Base-by-base conservation (phyloP, 2,797 vertebrate species). In the Luscinia megarhynchos region DNA sequence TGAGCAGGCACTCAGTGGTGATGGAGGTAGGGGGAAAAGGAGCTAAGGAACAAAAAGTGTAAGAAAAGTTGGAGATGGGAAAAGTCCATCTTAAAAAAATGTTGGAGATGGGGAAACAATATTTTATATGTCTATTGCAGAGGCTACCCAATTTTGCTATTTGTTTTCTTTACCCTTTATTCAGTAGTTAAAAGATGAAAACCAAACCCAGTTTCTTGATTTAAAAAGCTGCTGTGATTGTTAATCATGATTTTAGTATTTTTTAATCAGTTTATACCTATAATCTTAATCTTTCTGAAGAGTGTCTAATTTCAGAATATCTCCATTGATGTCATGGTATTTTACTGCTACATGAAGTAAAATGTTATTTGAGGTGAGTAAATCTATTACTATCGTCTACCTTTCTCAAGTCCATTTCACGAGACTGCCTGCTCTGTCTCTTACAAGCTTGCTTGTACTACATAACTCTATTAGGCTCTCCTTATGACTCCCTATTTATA, bases 401-500 rank as follows among this genome's bases (percentile, higher is more conserved):
- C 10, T 79, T 87, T 64, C 34, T 23, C 21, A 63, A 50, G 29
- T 18, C 61, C 21, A n/a, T 83, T 84, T 82, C 41, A n/a, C 0
- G 0, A 57, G 51, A 14, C 32, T 88, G 69, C 36, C 21, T 84
- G 32, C 14, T 70, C 41, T 76, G 11, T 30, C n/a, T 75, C 29
- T 79, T 75, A 68, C 29, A 80, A 61, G 46, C 40, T 87, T 78
- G 30, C 27, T 88, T 51, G 32, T 48, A 70, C 43, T 59, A 40
- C 27, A 27, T 12, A 48, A 50, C 66, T 72, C 38, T 50, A 10
- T 81, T 50, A 75, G 69, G 78, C 16, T 82, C 18, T 78, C 51
- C 43, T 81, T 53, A 20, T 81, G 59, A 61, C 51, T 91, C n/a
- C 51, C 43, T 94, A 85, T 93, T 95, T 91, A 88, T 84, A 94